These are phyloP conservation scores for Eulemur macaco DNA, from an alignment of 2,113 vertebrate species.

Conservation along the genomic window DNA sequence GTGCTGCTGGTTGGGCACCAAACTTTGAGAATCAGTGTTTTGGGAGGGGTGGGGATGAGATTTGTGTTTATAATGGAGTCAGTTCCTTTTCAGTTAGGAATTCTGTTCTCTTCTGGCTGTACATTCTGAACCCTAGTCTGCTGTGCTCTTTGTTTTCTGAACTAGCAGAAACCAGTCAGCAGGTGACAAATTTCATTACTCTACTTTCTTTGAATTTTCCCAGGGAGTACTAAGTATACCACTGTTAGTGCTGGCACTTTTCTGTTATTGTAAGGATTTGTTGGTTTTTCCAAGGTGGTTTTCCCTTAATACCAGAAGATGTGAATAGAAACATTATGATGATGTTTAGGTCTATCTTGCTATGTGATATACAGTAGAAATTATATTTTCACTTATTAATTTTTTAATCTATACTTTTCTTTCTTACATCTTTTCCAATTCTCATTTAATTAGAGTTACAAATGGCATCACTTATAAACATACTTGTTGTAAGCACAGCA, in stretches of 20 bases:
- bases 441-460: slow-evolving; percentile 70
- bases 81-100: background rate
- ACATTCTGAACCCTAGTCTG: slow-evolving; percentile 23
- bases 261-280: slow-evolving; percentile 66
- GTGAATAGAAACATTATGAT: slow-evolving; percentile 17
- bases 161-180: slow-evolving; percentile 63
- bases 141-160: slow-evolving; percentile 60
- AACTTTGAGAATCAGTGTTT: background rate
- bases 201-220: slow-evolving; percentile 73
- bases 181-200: slow-evolving; percentile 70
- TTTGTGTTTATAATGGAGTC: background rate
- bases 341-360: background rate
- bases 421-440: slow-evolving; percentile 38
- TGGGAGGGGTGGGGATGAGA: background rate
- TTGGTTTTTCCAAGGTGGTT: slow-evolving; percentile 66
- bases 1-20: background rate
- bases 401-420: slow-evolving; percentile 35
- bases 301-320: slow-evolving; percentile 33
- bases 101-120: slow-evolving; percentile 25
- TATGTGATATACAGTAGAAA: slow-evolving; percentile 39
- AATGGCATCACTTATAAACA: slow-evolving; percentile 69
- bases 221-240: slow-evolving; percentile 59
- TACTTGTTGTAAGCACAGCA: slow-evolving; percentile 60
- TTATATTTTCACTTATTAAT: slow-evolving; percentile 38
- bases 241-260: slow-evolving; percentile 67